Percentiles rank a stretch among this genome's conserved stretches.
Evolutionary conservation across 2,113 vertebrate species (phyloP).

Genomic region (Bombycilla garrulus): DNA sequence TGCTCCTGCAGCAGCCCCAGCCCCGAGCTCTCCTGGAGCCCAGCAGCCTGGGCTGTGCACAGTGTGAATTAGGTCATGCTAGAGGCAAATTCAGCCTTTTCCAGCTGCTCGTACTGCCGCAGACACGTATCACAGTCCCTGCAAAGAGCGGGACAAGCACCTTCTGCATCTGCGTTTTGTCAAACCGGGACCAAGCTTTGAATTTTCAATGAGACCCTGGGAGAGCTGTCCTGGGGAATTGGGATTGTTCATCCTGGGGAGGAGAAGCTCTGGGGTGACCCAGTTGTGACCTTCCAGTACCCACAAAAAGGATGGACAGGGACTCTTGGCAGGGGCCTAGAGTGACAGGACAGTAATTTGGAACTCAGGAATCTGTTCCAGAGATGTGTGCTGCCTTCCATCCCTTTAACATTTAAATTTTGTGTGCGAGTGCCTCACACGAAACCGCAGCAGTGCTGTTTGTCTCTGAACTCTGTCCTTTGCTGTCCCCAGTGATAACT

Average conservation of each 20-base stretch:
- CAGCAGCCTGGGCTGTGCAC: not conserved
- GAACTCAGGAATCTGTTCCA: not conserved
- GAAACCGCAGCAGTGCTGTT: not conserved
- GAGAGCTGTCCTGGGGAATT: not conserved
- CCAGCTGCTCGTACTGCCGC: not conserved
- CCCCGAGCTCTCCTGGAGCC: not conserved
- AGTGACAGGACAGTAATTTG: not conserved
- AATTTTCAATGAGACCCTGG: not conserved
- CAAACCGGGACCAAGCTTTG: not conserved
- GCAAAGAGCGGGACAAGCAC: not conserved
- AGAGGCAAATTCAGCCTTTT: not conserved
- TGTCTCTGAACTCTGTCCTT: not conserved
- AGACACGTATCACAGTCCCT: not conserved
- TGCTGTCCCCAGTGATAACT: not conserved
- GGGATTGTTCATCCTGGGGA: not conserved
- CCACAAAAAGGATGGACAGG: not conserved
- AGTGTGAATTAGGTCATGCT: not conserved
- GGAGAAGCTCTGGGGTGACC: not conserved
- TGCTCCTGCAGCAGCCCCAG: not conserved
- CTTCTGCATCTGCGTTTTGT: not conserved
- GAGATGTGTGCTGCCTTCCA: not conserved
- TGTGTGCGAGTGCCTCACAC: not conserved
- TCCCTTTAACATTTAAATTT: not conserved
- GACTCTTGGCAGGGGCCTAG: not conserved
- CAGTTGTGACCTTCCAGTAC: not conserved